phyloP scores from a whole-genome alignment of 2,113 vertebrate species.

The Petrocephalus microphthalmus region DNA sequence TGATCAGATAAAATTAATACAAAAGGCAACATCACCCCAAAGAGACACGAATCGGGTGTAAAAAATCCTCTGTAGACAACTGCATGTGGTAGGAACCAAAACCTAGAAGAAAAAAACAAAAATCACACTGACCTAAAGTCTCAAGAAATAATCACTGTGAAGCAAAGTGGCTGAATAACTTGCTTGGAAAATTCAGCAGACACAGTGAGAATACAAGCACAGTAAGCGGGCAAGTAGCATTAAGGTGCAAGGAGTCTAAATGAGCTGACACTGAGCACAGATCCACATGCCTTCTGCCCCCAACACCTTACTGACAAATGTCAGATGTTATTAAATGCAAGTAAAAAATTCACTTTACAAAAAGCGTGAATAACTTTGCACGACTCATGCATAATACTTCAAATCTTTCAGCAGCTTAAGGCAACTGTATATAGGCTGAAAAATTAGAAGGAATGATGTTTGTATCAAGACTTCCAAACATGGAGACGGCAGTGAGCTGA shows the following conservation, averaged over 20 bases:
- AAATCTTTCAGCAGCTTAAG: constrained; percentile 52
- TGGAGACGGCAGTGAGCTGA: constrained; percentile 47
- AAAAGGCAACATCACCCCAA: neutral
- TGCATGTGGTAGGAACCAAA: neutral
- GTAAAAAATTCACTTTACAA: constrained; percentile 29
- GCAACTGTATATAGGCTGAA: constrained; percentile 49
- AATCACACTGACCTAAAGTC: neutral
- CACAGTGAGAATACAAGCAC: constrained; percentile 33
- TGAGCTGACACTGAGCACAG: neutral
- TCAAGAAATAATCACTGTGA: neutral
- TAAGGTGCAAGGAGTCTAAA: neutral
- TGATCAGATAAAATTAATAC: neutral
- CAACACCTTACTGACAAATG: constrained; percentile 43
- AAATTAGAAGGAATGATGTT: constrained; percentile 48
- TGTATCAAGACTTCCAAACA: constrained; percentile 49
- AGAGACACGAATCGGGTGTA: neutral
- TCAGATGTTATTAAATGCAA: constrained; percentile 58
- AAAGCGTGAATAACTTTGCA: constrained; percentile 40
- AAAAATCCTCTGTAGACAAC: neutral
- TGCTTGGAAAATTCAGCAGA: neutral
- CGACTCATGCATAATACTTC: constrained; percentile 55
- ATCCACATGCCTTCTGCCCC: constrained; percentile 26
- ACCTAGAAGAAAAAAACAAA: neutral
- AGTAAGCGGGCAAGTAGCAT: constrained; percentile 27
- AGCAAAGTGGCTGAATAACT: neutral